These are phyloP conservation scores for Pentalonia nigronervosa DNA, from an alignment of 1,140 invertebrate species.

Conservation along the genomic window DNA sequence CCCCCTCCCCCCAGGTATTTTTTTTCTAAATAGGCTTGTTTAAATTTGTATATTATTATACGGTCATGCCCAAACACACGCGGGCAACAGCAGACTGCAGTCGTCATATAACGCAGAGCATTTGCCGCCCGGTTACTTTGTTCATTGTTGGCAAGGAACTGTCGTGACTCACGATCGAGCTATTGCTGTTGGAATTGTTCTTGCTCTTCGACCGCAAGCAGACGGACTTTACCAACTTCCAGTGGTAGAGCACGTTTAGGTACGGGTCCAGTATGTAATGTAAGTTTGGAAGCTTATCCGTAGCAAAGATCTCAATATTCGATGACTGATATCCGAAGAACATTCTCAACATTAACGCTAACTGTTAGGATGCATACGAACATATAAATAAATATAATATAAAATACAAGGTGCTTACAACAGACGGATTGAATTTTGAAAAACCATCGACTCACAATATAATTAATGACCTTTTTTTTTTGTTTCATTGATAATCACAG, in stretches of 20 bases:
- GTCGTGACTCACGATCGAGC: background rate
- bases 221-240: slow-evolving; percentile 58
- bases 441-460: too few species aligned
- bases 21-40: too few species aligned
- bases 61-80: background rate
- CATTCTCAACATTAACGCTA: slow-evolving; percentile 77
- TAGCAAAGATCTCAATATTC: too few species aligned
- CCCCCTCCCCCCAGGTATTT: too few species aligned
- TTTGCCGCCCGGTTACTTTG: slow-evolving; percentile 47
- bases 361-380: slow-evolving; percentile 65
- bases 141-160: slow-evolving; percentile 56
- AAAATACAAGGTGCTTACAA: too few species aligned
- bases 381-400: too few species aligned
- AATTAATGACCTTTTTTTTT: too few species aligned
- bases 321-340: too few species aligned
- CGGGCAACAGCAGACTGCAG: background rate
- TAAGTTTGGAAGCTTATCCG: slow-evolving; percentile 79
- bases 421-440: too few species aligned
- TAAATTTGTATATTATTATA: too few species aligned
- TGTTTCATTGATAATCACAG: too few species aligned
- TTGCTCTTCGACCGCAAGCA: slow-evolving; percentile 19
- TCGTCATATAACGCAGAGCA: background rate
- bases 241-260: slow-evolving; percentile 74
- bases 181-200: background rate
- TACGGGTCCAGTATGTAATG: slow-evolving; percentile 85